Evolutionary conservation across 2,797 vertebrate species (phyloP).

Genomic region (Amniataba percoides): DNA sequence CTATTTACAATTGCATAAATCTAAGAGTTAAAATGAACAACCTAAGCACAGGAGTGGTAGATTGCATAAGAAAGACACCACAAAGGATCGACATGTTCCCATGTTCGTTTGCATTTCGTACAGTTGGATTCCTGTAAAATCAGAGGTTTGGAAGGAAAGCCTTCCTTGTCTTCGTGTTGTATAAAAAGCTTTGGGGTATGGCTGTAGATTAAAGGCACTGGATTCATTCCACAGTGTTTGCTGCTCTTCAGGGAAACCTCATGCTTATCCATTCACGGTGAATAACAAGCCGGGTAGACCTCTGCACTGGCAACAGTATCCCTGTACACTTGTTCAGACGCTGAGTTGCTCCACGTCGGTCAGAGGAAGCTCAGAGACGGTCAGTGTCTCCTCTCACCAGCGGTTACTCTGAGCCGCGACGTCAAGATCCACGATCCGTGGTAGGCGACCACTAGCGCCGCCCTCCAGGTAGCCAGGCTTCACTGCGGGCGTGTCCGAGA

Average conservation of each 20-base stretch:
- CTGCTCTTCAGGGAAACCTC: slow-evolving; percentile 23
- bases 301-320: slow-evolving; percentile 23
- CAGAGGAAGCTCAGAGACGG: slow-evolving; percentile 3
- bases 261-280: slow-evolving; percentile 24
- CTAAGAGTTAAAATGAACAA: slow-evolving; percentile 35
- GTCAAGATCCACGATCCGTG: slow-evolving; percentile 82
- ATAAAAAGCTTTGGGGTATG: slow-evolving; percentile 69
- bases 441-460: slow-evolving; percentile 87
- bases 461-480: slow-evolving; percentile 86
- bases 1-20: slow-evolving; percentile 70
- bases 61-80: slow-evolving; percentile 53
- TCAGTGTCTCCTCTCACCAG: slow-evolving; percentile 77
- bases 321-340: not conserved
- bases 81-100: slow-evolving; percentile 6
- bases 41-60: not conserved
- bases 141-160: slow-evolving; percentile 37
- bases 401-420: slow-evolving; percentile 77
- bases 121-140: slow-evolving; percentile 32
- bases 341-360: not conserved
- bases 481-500: slow-evolving; percentile 77
- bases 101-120: slow-evolving; percentile 28
- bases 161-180: slow-evolving; percentile 61
- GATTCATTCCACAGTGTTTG: slow-evolving; percentile 22
- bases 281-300: slow-evolving; percentile 16
- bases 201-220: slow-evolving; percentile 64